Evolutionary conservation across 30 jellyfish, hydroid and myxozoan genomes (phyloP), one percentile per base, ranked within the genome.

Genomic region (Aurelia sp.): DNA sequence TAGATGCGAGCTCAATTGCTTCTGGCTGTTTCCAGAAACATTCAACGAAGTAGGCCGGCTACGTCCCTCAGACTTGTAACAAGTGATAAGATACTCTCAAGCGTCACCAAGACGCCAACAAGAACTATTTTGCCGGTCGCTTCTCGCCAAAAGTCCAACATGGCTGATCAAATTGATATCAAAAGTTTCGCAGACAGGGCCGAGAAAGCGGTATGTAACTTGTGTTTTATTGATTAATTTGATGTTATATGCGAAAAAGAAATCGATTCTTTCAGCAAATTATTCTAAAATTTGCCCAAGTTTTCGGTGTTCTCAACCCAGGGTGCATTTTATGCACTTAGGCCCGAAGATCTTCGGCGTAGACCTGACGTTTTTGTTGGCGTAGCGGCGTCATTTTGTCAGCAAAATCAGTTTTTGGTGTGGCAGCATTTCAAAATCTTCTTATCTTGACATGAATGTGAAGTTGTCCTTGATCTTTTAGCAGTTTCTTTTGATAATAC

Each of bases 121-220:
- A n/a, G 23, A 17, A 7, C 30, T 71, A 13, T 33, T 48, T 41
- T 5, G 50, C 22, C 61, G 15, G 15, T 44, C 55, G 55, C 55
- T 44, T 44, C 55, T 44, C 55, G 55, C 55, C 55, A 44, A 44
- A 44, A 44, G 8, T 44, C 16, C 35, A 71, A 66, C 82, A 48
- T 41, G 82, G 67, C 52, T 71, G 82, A 41, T 69, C 5, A 40
- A 13, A 47, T 72, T 27, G 93, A 84, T 47, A 47, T 84, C 21
- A 84, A 84, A 65, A 72, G 82, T 59, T 72, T 70, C 67, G 57
- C 79, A 51, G 93, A 84, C 74, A 84, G 86, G 37, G 82, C 93
- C 17, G 93, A 62, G 40, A 84, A 72, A 62, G 69, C 93, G 71
- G 93, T 84, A 61, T 15, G 69, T 17, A n/a, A 12, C 17, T 20